phyloP scores from a whole-genome alignment of 2,113 vertebrate species.

The Orientallactaga bullata region DNA sequence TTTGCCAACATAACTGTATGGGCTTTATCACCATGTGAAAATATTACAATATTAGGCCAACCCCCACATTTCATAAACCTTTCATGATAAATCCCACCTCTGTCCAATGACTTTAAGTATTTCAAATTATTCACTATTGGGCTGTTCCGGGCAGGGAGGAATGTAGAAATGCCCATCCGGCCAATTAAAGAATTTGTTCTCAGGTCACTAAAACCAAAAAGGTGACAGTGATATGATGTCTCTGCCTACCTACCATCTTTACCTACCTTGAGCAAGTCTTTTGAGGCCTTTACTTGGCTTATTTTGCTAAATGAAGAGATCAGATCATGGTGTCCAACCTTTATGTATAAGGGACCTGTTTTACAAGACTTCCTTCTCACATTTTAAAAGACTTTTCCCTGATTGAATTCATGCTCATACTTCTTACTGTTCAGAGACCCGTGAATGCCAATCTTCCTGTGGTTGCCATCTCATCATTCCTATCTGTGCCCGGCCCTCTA shows the following conservation, averaged over 20 bases:
- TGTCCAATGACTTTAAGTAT: conserved; percentile 20
- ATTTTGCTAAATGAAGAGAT: conserved; percentile 60
- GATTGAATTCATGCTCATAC: conserved; percentile 18
- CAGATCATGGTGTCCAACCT: conserved; percentile 20
- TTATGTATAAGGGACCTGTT: conserved; percentile 40
- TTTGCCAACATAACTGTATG: not conserved
- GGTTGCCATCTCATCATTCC: not conserved
- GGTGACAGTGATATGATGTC: not conserved
- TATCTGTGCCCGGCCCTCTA: not conserved
- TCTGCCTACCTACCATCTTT: conserved; percentile 30
- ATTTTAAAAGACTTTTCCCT: conserved; percentile 14
- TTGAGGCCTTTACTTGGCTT: conserved; percentile 1
- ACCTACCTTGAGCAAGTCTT: conserved; percentile 53
- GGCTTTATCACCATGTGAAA: not conserved
- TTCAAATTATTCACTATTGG: conserved; percentile 12
- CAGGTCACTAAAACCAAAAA: not conserved
- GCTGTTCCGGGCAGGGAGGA: not conserved
- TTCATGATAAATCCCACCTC: conserved; percentile 46
- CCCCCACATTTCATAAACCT: conserved; percentile 16
- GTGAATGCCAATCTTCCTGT: not conserved
- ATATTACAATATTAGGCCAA: conserved; percentile 6
- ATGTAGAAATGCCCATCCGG: conserved; percentile 17
- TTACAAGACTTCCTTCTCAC: conserved; percentile 51
- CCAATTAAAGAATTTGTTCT: conserved; percentile 64
- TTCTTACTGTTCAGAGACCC: conserved; percentile 33